These are phyloP conservation scores for Crenichthys baileyi DNA, from an alignment of 2,797 vertebrate species.

Conservation along the genomic window DNA sequence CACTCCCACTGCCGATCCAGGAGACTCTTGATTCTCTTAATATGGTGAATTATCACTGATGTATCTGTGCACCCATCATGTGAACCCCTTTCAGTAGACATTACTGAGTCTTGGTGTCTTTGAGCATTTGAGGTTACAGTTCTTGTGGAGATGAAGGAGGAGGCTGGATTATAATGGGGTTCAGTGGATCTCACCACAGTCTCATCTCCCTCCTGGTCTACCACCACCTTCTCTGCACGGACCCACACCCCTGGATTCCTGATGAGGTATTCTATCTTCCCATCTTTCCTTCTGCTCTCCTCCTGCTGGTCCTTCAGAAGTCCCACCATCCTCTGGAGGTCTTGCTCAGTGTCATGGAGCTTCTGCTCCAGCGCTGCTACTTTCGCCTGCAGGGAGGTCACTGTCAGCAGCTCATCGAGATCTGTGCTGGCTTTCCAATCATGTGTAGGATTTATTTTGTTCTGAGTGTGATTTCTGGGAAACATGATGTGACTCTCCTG, in stretches of 20 bases:
- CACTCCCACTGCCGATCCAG: slow-evolving; percentile 93
- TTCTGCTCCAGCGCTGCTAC: slow-evolving; percentile 85
- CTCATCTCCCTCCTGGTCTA: slow-evolving; percentile 50
- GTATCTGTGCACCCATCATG: slow-evolving; percentile 17
- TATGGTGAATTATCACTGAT: slow-evolving; percentile 81
- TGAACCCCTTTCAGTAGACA: slow-evolving; percentile 2
- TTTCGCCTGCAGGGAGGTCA: slow-evolving; percentile 83
- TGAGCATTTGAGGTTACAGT: slow-evolving; percentile 30
- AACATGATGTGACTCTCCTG: slow-evolving; percentile 44
- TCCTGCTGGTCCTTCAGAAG: slow-evolving; percentile 82
- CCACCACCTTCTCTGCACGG: slow-evolving; percentile 51
- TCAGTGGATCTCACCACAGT: slow-evolving; percentile 24
- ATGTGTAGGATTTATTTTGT: slow-evolving; percentile 46
- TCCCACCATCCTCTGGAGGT: slow-evolving; percentile 79
- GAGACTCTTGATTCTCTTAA: slow-evolving; percentile 89
- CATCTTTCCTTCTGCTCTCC: slow-evolving; percentile 83
- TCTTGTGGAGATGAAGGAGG: slow-evolving; percentile 6
- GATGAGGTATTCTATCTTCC: slow-evolving; percentile 82
- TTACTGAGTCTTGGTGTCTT: slow-evolving; percentile 9
- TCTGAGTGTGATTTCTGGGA: slow-evolving; percentile 33
- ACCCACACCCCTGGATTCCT: slow-evolving; percentile 72
- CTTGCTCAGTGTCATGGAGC: slow-evolving; percentile 81
- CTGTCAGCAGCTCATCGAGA: slow-evolving; percentile 62
- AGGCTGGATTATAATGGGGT: slow-evolving; percentile 8
- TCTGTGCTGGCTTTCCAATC: slow-evolving; percentile 77